Conservation (phyloP, 2,797 vertebrate species). For the Pteronotus mesoamericanus region DNA sequence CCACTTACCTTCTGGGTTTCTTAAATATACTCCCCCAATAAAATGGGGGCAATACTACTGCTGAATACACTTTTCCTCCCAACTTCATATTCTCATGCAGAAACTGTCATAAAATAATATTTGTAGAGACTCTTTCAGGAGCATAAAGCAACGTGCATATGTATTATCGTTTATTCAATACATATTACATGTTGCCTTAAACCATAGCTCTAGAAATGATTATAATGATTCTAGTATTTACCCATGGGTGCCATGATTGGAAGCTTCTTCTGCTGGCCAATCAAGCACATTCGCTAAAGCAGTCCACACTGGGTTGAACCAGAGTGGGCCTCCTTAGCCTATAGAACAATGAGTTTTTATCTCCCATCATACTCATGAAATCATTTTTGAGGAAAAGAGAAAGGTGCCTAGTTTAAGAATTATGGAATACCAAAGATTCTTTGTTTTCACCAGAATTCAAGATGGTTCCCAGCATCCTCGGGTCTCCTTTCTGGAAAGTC, state of each 20-base stretch:
- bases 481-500: conserved; percentile 50
- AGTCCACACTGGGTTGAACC: not conserved
- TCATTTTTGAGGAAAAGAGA: conserved; percentile 12
- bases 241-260: not conserved
- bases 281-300: not conserved
- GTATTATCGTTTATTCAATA: not conserved
- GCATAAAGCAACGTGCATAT: not conserved
- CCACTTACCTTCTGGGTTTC: not conserved
- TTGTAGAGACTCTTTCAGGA: not conserved
- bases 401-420: not conserved
- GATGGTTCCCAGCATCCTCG: conserved; percentile 43
- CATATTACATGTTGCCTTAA: not conserved
- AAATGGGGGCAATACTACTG: not conserved
- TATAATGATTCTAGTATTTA: not conserved
- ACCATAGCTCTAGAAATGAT: not conserved
- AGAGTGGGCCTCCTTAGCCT: not conserved
- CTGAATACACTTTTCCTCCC: not conserved
- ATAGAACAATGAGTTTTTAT: not conserved
- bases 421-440: conserved; percentile 34
- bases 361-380: not conserved
- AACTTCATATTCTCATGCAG: not conserved
- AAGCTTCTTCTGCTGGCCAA: not conserved
- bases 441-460: conserved; percentile 60
- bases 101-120: not conserved
- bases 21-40: not conserved